Conservation (phyloP, 2,888 invertebrate genomes). For the Meteorus cinctellus region DNA sequence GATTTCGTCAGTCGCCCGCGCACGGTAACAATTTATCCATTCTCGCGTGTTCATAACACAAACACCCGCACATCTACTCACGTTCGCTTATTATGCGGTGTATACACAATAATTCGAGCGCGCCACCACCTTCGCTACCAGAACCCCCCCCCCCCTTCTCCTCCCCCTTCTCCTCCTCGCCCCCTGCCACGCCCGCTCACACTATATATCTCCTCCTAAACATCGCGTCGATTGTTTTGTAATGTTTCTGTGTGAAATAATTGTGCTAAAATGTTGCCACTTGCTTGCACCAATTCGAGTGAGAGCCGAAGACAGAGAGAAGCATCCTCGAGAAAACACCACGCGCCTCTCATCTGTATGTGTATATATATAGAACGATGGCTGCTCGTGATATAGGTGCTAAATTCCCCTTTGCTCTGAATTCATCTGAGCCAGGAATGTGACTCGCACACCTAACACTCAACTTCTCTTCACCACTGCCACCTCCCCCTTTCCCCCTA, state of each 20-base stretch:
- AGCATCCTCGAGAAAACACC: not conserved
- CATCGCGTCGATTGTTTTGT: slow-evolving; percentile 66
- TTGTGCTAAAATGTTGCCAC: slow-evolving; percentile 66
- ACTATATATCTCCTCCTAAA: not conserved
- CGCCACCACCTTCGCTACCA: too few species aligned
- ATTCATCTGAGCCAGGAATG: slow-evolving; percentile 72
- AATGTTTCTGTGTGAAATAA: slow-evolving; percentile 69
- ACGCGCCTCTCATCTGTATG: slow-evolving; percentile 29
- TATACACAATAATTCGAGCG: too few species aligned
- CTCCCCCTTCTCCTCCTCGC: too few species aligned
- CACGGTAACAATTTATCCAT: not conserved
- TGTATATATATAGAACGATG: slow-evolving; percentile 50
- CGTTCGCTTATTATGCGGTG: not conserved
- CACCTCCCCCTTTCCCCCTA: slow-evolving; percentile 37
- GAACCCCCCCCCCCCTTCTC: too few species aligned
- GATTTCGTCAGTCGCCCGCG: not conserved
- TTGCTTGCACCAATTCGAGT: not conserved
- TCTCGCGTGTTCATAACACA: not conserved
- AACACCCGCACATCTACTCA: not conserved
- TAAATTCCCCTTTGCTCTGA: slow-evolving; percentile 71
- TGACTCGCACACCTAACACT: slow-evolving; percentile 61
- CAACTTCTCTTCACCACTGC: slow-evolving; percentile 47
- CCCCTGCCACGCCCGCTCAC: not conserved
- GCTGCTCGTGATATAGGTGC: slow-evolving; percentile 66
- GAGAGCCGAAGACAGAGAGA: not conserved